These are phyloP conservation scores for Indri indri DNA, from an alignment of 2,113 vertebrate species.

Conservation along the genomic window DNA sequence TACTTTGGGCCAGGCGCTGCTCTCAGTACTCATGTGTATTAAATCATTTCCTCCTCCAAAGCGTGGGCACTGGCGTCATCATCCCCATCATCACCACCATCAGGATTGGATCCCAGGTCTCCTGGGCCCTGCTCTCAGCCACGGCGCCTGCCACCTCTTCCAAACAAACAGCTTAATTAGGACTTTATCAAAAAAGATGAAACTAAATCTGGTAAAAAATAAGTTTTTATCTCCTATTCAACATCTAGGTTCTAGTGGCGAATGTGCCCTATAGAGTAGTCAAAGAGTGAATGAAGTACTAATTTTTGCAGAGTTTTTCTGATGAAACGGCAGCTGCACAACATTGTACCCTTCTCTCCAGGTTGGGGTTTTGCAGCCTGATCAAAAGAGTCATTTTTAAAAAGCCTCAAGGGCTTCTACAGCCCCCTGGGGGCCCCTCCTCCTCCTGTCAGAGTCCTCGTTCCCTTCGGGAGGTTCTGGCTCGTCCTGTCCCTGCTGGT, in stretches of 20 bases:
- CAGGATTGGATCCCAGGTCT: not conserved
- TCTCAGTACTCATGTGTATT: not conserved
- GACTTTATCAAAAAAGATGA: not conserved
- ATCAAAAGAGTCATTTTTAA: not conserved
- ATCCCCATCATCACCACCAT: not conserved
- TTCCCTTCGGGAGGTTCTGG: not conserved
- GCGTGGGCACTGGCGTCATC: accelerated
- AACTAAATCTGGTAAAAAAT: not conserved
- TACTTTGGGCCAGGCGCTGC: not conserved
- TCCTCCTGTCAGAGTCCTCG: not conserved
- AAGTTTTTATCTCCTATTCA: not conserved
- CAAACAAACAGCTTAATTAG: not conserved
- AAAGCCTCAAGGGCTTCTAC: not conserved
- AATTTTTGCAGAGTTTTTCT: not conserved
- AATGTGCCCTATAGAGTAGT: not conserved
- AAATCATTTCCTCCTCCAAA: too few relatives aligned
- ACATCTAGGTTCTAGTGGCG: not conserved
- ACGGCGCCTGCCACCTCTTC: not conserved
- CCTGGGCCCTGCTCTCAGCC: not conserved
- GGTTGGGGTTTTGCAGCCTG: not conserved
- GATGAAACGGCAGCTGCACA: not conserved
- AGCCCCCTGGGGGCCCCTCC: not conserved
- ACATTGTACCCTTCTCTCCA: not conserved
- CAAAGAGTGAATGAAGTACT: not conserved
- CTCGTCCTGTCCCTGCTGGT: not conserved